Evolutionary conservation across 1,140 invertebrate genomes (phyloP).

Genomic region (Apocrypta bakeri): DNA sequence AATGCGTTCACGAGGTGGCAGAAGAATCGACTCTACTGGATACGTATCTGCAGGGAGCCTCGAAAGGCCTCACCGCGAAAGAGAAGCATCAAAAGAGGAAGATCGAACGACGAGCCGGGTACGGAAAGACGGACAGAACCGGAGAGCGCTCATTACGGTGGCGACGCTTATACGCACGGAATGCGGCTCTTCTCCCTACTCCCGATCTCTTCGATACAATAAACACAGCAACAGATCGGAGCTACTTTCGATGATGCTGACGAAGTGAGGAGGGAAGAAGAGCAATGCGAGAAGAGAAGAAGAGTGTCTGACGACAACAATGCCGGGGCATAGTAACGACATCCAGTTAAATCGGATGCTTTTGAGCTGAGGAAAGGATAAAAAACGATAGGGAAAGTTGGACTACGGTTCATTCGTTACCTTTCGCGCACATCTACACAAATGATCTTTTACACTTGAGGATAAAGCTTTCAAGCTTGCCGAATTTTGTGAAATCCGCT

Average conservation of each 20-base stretch:
- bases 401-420: slow-evolving; percentile 4
- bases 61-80: neutral
- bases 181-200: slow-evolving; percentile 61
- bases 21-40: neutral
- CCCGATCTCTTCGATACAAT: slow-evolving; percentile 64
- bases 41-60: neutral
- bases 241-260: slow-evolving; percentile 48
- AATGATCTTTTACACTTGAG: too few relatives aligned
- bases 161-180: slow-evolving; percentile 69
- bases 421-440: slow-evolving; percentile 3
- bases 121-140: slow-evolving; percentile 62
- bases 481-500: too few relatives aligned
- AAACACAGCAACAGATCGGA: slow-evolving; percentile 68
- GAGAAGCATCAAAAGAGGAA: neutral
- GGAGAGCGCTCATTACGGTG: slow-evolving; percentile 72
- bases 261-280: slow-evolving; percentile 9
- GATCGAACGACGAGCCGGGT: slow-evolving; percentile 43
- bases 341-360: slow-evolving; percentile 67
- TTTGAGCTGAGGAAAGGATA: neutral
- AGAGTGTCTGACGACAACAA: slow-evolving; percentile 66
- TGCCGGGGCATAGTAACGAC: slow-evolving; percentile 68
- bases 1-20: slow-evolving; percentile 2
- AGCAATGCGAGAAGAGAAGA: slow-evolving; percentile 45
- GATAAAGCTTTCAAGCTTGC: too few relatives aligned
- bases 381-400: neutral